Evolutionary conservation across 2,797 vertebrate genomes (phyloP), one percentile per base, ranked within the genome.

Genomic region (Peromyscus eremicus): DNA sequence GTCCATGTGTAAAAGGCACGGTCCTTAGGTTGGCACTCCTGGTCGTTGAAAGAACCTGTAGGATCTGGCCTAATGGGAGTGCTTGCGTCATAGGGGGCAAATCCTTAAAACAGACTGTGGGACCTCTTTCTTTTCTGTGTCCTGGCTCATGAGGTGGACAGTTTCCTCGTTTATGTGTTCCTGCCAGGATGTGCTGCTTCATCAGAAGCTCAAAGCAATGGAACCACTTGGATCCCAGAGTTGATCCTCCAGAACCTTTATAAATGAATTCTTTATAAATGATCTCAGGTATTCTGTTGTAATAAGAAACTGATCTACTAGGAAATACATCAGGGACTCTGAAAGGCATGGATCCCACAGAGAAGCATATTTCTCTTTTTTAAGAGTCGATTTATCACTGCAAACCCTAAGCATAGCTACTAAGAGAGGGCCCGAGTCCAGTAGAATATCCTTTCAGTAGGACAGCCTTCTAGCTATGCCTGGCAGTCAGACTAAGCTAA

Each of bases 301-400:
- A 89, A 12, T 37, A 77, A 70, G 10, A 71, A 71, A 34, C 46
- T 57, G 11, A 73, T 52, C 16, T 80, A 81, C 55, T 52, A 60
- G 29, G 46, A 96, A 94, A 94, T 23, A 80, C 5, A 83, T 29
- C 25, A 89, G 79, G 60, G n/a, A 92, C 29, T 88, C 27, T 66
- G 23, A 89, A 60, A 81, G 84, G 27, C 89, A 93, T 3, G 73
- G 25, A 84, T 68, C 8, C 17, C 75, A 60, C 3, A 57, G 43
- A 95, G 19, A 94, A 60, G 34, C 37, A 1, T 52, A 66, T 43
- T 71, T 89, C 16, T 21, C 19, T 75, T 92, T 40, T 84, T 76
- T 32, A 84, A 89, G 14, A 49, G 76, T 68, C 80, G 17, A 62
- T 75, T 92, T 94, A 75, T 84, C 73, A 79, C 9, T 82, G 11